Percentiles rank a stretch among this genome's conserved stretches.
Conservation (phyloP, 2,113 vertebrate genomes). For the Porphyrio hochstetteri region DNA sequence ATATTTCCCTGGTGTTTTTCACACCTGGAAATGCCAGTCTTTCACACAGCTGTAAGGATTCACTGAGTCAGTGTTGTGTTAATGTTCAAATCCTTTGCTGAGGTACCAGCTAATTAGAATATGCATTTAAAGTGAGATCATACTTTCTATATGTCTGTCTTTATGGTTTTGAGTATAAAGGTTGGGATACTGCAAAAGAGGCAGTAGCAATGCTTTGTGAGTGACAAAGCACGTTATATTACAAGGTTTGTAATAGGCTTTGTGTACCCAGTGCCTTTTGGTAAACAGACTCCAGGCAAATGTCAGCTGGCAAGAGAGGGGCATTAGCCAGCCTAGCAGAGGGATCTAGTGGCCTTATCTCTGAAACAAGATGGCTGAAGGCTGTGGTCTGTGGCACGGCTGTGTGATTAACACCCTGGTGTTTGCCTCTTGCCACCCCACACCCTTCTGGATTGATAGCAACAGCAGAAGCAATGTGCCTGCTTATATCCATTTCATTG, state of each 20-base stretch:
- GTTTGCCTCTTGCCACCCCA: background rate
- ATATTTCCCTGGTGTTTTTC: constrained; percentile 13
- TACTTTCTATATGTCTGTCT: background rate
- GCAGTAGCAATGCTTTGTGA: background rate
- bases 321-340: background rate
- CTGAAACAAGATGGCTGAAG: background rate
- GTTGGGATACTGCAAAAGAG: background rate
- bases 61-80: background rate
- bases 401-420: background rate
- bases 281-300: background rate
- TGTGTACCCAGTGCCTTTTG: background rate
- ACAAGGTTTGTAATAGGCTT: background rate
- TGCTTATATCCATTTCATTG: background rate
- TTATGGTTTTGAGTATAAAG: background rate
- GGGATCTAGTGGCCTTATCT: background rate
- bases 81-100: background rate
- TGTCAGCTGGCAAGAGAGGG: background rate
- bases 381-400: background rate
- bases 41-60: background rate
- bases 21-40: background rate
- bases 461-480: background rate
- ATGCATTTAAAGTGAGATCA: background rate
- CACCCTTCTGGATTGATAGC: background rate
- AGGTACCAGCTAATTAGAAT: background rate
- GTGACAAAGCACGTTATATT: background rate